Evolutionary conservation across 2,113 vertebrate genomes (phyloP).

Genomic region (Uria aalge): DNA sequence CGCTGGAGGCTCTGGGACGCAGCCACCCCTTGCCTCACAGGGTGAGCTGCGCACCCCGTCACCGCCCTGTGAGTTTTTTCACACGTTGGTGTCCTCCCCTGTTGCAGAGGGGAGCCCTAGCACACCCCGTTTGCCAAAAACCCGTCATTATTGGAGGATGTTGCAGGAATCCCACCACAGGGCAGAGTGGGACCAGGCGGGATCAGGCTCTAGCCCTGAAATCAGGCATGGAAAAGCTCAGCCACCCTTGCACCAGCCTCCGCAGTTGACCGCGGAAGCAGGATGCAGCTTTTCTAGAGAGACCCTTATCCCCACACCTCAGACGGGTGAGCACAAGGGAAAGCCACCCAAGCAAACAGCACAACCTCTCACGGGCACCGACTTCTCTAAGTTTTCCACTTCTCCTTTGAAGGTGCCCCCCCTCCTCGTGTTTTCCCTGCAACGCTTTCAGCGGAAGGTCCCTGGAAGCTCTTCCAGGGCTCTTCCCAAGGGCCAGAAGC

Average conservation of each 20-base stretch:
- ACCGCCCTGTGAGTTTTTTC: background rate
- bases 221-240: rapidly evolving
- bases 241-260: rapidly evolving
- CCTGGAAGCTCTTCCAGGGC: background rate
- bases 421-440: background rate
- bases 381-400: background rate
- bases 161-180: background rate
- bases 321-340: rapidly evolving
- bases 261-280: rapidly evolving
- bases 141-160: rapidly evolving
- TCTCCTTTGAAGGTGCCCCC: background rate
- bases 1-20: rapidly evolving
- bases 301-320: background rate
- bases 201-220: background rate
- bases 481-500: background rate
- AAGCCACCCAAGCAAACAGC: background rate
- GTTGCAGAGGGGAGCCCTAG: background rate
- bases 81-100: rapidly evolving
- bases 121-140: background rate
- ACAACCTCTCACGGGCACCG: background rate
- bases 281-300: background rate
- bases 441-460: background rate
- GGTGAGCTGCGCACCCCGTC: background rate
- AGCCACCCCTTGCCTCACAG: rapidly evolving
- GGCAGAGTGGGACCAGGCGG: rapidly evolving